These are phyloP conservation scores for Phainopepla nitens DNA, from an alignment of 2,113 vertebrate species.

Conservation along the genomic window DNA sequence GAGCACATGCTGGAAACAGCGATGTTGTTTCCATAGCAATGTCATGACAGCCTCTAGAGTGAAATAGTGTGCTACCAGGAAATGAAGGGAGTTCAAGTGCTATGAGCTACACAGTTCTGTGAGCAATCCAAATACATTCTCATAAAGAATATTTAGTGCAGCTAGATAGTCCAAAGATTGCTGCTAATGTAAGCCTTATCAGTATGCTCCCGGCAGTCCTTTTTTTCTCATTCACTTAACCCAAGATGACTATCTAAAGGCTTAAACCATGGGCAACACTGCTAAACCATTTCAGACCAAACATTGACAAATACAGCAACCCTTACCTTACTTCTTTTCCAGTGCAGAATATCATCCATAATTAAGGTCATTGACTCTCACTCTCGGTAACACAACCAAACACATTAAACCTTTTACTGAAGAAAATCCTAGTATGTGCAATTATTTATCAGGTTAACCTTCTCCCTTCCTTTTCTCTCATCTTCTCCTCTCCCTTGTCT, in stretches of 20 bases:
- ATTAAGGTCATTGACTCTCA: not conserved
- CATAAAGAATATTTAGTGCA: constrained; percentile 59
- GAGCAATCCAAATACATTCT: constrained; percentile 43
- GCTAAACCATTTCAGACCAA: not conserved
- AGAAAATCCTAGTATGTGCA: not conserved
- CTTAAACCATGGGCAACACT: not conserved
- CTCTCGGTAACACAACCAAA: not conserved
- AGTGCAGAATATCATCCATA: not conserved
- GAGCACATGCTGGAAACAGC: constrained; percentile 13
- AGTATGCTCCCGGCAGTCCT: constrained; percentile 3
- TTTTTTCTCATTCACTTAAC: not conserved
- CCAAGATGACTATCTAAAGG: constrained; percentile 19
- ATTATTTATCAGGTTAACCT: constrained; percentile 5
- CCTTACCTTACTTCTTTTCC: not conserved
- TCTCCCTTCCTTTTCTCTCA: not conserved
- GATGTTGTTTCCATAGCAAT: constrained; percentile 64
- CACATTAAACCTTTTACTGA: not conserved
- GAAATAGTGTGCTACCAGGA: constrained; percentile 53
- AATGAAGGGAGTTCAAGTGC: constrained; percentile 54
- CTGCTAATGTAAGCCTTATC: constrained; percentile 34
- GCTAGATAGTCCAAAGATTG: constrained; percentile 42
- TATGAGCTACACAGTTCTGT: constrained; percentile 17
- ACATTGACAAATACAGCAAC: not conserved
- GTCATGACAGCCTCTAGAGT: not conserved
- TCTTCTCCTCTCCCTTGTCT: not conserved